Evolutionary conservation across 2,113 vertebrate species (phyloP).

Genomic region (Sisor rabdophorus): DNA sequence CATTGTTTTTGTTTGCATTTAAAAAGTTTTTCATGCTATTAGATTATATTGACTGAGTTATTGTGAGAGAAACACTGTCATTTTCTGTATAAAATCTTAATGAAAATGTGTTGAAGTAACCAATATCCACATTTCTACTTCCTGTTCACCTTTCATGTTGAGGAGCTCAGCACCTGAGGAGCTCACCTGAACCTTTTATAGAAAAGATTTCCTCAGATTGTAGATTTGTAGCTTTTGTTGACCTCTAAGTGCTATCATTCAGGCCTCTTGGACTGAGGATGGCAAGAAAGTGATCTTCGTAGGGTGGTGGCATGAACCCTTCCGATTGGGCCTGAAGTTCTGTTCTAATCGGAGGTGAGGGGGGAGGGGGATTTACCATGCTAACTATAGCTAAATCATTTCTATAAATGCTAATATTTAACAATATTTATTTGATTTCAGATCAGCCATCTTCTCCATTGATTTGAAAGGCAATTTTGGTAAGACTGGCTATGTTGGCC

Average conservation of each 20-base stretch:
- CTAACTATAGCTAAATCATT: neutral
- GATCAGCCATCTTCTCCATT: constrained; percentile 65
- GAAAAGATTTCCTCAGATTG: too few species aligned
- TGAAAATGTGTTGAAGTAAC: too few species aligned
- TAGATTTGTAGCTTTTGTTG: neutral
- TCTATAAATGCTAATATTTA: neutral
- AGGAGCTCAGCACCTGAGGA: too few species aligned
- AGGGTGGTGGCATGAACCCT: constrained; percentile 72
- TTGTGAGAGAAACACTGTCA: neutral
- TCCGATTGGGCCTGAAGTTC: constrained; percentile 72
- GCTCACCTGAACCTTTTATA: too few species aligned
- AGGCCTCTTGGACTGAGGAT: constrained; percentile 68
- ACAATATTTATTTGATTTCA: constrained; percentile 45
- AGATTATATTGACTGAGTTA: neutral
- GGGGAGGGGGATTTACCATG: neutral
- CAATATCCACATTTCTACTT: neutral
- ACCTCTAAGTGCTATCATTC: neutral
- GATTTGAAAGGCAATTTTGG: constrained; percentile 66
- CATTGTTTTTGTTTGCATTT: neutral
- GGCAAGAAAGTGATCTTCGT: constrained; percentile 63
- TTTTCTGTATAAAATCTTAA: neutral
- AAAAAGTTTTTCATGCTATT: neutral
- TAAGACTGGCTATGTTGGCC: constrained; percentile 46
- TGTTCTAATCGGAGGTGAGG: constrained; percentile 73
- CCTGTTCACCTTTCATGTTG: neutral